Conservation (phyloP, 2,113 vertebrate species). For the Anolis carolinensis region DNA sequence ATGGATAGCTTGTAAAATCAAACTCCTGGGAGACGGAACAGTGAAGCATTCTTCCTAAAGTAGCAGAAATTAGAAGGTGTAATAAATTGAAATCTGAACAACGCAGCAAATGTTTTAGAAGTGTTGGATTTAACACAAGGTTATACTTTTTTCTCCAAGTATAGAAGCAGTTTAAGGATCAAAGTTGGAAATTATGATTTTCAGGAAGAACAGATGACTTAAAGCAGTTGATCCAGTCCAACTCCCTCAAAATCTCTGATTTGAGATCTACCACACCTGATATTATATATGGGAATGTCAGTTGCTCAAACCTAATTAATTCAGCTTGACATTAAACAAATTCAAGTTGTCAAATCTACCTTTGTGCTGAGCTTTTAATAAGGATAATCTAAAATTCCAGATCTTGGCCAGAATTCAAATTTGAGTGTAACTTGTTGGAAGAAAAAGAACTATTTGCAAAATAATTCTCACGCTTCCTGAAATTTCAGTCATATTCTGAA, state of each 20-base stretch:
- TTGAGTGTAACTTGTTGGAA: not conserved
- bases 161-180: not conserved
- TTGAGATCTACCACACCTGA: not conserved
- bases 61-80: not conserved
- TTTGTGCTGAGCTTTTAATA: not conserved
- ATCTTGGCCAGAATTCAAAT: constrained; percentile 1
- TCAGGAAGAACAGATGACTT: not conserved
- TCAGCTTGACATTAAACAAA: not conserved
- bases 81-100: not conserved
- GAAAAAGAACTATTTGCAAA: not conserved
- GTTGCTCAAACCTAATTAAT: not conserved
- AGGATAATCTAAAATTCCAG: not conserved
- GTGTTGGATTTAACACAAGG: not conserved
- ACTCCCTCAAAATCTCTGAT: not conserved
- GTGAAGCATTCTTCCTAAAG: not conserved
- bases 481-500: not conserved
- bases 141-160: no score
- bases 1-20: no score
- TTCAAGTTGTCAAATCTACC: not conserved
- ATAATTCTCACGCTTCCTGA: not conserved
- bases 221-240: not conserved
- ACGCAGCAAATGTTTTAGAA: not conserved
- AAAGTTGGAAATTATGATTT: not conserved
- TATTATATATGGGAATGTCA: not conserved
- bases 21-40: no score